These are phyloP conservation scores for Formicarius rufipectus DNA, from an alignment of 2,113 vertebrate genomes.

Conservation along the genomic window DNA sequence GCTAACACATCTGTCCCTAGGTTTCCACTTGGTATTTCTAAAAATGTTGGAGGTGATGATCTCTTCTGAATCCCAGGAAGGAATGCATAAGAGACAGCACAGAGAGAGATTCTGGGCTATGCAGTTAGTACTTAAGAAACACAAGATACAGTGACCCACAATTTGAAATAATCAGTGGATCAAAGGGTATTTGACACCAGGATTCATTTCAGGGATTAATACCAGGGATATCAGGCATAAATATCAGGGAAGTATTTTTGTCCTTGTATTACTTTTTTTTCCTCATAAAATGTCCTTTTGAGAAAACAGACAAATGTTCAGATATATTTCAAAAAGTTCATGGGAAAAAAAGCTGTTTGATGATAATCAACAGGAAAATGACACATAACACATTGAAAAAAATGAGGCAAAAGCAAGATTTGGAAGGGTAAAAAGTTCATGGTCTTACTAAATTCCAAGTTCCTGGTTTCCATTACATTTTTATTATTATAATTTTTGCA, in stretches of 20 bases:
- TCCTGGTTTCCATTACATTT: slow-evolving; percentile 59
- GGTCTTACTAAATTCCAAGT: slow-evolving; percentile 30
- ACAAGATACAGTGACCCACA: background rate
- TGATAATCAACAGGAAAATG: slow-evolving; percentile 12
- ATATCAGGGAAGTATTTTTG: background rate
- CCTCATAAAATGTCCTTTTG: accelerated
- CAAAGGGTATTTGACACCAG: background rate
- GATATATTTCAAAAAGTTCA: background rate
- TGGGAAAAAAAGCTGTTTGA: background rate
- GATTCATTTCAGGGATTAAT: background rate
- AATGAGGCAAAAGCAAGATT: background rate
- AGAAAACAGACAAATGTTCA: background rate
- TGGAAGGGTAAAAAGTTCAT: slow-evolving; percentile 56
- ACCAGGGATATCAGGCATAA: background rate
- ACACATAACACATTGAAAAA: background rate
- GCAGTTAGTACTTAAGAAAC: background rate
- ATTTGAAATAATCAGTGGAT: background rate
- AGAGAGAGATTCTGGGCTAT: background rate
- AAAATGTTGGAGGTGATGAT: background rate
- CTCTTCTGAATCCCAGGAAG: background rate
- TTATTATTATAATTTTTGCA: slow-evolving; percentile 51
- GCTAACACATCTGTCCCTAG: background rate
- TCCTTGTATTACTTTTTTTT: background rate
- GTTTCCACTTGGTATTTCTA: background rate
- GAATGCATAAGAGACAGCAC: background rate